phyloP scores from a whole-genome alignment of 2,113 vertebrate species.

The Esox niger region DNA sequence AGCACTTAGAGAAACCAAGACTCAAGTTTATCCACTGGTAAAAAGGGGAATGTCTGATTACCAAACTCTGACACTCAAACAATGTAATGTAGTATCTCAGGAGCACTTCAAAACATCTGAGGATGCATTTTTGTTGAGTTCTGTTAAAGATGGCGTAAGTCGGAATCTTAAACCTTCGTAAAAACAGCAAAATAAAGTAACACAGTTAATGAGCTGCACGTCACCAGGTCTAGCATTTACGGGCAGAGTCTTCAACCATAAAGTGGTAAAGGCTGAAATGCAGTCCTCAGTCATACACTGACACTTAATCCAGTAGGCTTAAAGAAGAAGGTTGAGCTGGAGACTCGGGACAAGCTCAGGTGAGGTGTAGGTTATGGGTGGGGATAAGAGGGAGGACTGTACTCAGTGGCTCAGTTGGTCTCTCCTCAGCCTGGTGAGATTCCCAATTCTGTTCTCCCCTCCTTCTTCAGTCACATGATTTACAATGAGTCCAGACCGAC shows the following conservation, averaged over 20 bases:
- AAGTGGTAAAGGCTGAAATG: not conserved
- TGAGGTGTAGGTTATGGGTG: slow-evolving; percentile 36
- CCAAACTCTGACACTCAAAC: slow-evolving; percentile 8
- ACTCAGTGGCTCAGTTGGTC: slow-evolving; percentile 48
- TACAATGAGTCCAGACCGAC: slow-evolving; percentile 30
- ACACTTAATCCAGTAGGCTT: slow-evolving; percentile 13
- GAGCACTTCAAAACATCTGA: not conserved
- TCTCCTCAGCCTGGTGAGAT: slow-evolving; percentile 55
- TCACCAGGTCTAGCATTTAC: slow-evolving; percentile 22
- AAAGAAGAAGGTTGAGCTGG: slow-evolving; percentile 12
- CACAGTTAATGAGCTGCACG: slow-evolving; percentile 18
- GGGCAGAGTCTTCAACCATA: not conserved
- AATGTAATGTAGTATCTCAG: not conserved
- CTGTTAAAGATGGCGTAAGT: not conserved
- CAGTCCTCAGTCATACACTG: not conserved
- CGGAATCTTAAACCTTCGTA: not conserved
- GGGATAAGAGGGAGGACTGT: slow-evolving; percentile 40
- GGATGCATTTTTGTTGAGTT: not conserved
- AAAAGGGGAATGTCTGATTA: slow-evolving; percentile 19
- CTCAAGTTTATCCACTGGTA: slow-evolving; percentile 15
- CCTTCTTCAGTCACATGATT: slow-evolving; percentile 64
- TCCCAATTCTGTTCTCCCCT: slow-evolving; percentile 25
- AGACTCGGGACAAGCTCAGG: slow-evolving; percentile 13
- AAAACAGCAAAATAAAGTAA: not conserved
- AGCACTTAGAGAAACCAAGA: slow-evolving; percentile 24